A percentile compares a stretch with the other conserved stretches of the same genome.
Conservation (phyloP, 2,797 vertebrate species). For the Hipposideros larvatus region DNA sequence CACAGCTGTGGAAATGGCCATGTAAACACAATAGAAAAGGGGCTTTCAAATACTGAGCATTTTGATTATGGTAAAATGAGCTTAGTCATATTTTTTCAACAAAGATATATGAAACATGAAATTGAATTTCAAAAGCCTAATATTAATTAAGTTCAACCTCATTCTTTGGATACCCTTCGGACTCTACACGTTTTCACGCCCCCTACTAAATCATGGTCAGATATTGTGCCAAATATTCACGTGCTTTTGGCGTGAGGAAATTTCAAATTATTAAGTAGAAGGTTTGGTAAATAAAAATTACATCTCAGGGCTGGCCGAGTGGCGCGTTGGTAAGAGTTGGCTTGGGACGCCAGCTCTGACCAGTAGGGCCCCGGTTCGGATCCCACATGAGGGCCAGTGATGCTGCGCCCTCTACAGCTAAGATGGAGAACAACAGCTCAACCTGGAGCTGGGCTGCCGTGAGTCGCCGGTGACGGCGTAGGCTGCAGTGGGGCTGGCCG, state of each 20-base stretch:
- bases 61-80: background rate
- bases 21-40: background rate
- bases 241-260: slow-evolving; percentile 13
- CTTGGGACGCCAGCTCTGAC: too few relatives aligned
- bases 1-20: background rate
- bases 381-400: too few relatives aligned
- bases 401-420: too few relatives aligned
- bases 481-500: too few relatives aligned
- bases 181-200: background rate
- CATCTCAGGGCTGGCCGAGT: background rate
- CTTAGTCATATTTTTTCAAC: background rate
- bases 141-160: background rate
- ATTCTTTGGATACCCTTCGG: slow-evolving; percentile 29
- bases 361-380: too few relatives aligned
- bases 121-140: background rate
- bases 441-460: too few relatives aligned
- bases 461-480: too few relatives aligned
- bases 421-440: too few relatives aligned
- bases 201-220: background rate
- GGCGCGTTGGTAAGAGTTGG: too few relatives aligned
- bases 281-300: background rate
- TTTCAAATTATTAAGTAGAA: slow-evolving; percentile 20
- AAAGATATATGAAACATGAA: background rate
- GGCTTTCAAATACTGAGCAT: background rate
- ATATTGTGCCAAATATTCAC: background rate